These are phyloP conservation scores for Turritopsis rubra DNA, from an alignment of 30 jellyfish, hydroid and myxozoan species.

Conservation along the genomic window DNA sequence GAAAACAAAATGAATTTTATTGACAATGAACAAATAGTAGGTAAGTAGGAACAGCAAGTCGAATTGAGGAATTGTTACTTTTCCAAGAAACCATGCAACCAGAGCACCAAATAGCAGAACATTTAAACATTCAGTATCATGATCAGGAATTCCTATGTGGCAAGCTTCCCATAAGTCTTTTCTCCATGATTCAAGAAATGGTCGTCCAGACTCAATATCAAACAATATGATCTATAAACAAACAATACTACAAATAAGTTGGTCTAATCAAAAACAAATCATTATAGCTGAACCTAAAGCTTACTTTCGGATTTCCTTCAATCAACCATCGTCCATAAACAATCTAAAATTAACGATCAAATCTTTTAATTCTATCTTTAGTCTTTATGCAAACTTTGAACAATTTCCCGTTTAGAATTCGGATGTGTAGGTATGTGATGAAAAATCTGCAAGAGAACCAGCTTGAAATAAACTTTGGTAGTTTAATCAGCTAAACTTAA, in stretches of 20 bases:
- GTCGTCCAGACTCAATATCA: slow-evolving; percentile 76
- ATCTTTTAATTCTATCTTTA: no score
- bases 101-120: slow-evolving; percentile 88
- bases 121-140: slow-evolving; percentile 64
- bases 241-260: background rate
- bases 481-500: no score
- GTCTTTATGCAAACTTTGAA: no score
- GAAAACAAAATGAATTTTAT: background rate
- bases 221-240: slow-evolving; percentile 70
- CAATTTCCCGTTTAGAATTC: no score
- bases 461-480: no score
- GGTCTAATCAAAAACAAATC: background rate
- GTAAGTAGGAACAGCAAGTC: background rate
- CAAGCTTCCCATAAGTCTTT: slow-evolving; percentile 70
- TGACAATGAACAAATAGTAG: background rate
- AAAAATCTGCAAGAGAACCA: no score
- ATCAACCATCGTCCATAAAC: slow-evolving; percentile 94
- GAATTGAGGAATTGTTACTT: slow-evolving; percentile 33
- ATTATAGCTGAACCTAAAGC: background rate
- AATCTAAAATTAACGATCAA: slow-evolving; percentile 39
- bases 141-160: slow-evolving; percentile 72
- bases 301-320: slow-evolving; percentile 89
- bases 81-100: slow-evolving; percentile 96
- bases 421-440: no score
- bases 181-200: slow-evolving; percentile 69